phyloP scores from a whole-genome alignment of 2,888 invertebrate genomes.

The Oxyteleia sp. region DNA sequence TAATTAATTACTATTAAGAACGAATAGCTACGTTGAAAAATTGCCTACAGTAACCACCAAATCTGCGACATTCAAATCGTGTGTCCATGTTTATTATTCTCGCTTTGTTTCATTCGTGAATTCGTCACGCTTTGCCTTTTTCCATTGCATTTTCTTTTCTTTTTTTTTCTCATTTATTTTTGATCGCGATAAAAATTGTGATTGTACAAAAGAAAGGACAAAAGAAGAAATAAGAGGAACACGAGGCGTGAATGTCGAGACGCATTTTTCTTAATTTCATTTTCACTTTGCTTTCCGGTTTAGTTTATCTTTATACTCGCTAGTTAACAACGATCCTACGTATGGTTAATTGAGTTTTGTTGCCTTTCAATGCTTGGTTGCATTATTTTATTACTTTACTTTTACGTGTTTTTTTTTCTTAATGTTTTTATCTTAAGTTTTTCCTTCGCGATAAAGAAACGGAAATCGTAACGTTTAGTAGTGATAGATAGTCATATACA shows the following conservation, averaged over 20 bases:
- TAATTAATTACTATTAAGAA: constrained; percentile 44
- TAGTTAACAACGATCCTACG: constrained; percentile 86
- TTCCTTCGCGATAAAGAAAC: constrained; percentile 61
- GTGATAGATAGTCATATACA: constrained; percentile 85
- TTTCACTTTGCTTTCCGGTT: constrained; percentile 24
- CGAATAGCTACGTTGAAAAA: constrained; percentile 38
- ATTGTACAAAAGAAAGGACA: neutral
- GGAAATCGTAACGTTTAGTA: constrained; percentile 84
- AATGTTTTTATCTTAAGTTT: constrained; percentile 81
- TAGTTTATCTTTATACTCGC: constrained; percentile 58
- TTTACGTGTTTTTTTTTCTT: neutral
- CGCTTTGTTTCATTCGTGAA: no score
- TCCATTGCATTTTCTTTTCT: no score
- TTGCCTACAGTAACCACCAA: constrained; percentile 40
- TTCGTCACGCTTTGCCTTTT: no score
- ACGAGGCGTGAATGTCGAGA: constrained; percentile 28
- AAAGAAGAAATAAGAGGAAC: neutral
- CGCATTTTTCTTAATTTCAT: neutral
- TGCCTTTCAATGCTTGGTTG: constrained; percentile 12
- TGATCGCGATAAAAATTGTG: neutral
- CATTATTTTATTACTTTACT: neutral
- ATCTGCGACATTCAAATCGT: constrained; percentile 12
- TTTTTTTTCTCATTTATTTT: neutral
- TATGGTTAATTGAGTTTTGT: constrained; percentile 44
- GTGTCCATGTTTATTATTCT: no score